A percentile compares a stretch with the other conserved stretches of the same genome.
phyloP scores from a whole-genome alignment of 2,113 vertebrate genomes.

The Mohoua ochrocephala region DNA sequence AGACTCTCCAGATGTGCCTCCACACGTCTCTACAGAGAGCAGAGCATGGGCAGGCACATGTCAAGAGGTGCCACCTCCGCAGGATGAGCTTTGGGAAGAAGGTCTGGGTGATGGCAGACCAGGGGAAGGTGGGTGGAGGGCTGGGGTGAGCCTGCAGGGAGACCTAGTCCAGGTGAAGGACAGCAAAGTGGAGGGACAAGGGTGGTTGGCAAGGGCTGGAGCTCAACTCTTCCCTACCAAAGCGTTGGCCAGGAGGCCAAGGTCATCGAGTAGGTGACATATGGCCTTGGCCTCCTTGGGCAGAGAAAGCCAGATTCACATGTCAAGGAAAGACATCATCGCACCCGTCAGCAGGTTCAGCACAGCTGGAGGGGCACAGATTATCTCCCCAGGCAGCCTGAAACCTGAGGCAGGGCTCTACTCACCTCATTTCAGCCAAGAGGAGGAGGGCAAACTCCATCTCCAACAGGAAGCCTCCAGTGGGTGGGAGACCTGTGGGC shows the following conservation, averaged over 20 bases:
- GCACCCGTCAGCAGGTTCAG: background rate
- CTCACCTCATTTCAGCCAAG: background rate
- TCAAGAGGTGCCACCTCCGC: fast-evolving
- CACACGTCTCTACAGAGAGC: background rate
- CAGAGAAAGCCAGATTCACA: background rate
- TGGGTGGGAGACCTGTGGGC: background rate
- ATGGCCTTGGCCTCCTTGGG: background rate
- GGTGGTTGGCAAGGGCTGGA: background rate
- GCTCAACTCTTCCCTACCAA: background rate
- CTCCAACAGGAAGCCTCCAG: background rate
- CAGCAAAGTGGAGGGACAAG: background rate
- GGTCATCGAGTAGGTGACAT: background rate
- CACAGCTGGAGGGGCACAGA: background rate
- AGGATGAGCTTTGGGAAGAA: background rate
- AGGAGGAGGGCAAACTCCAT: background rate
- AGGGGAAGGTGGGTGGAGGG: background rate
- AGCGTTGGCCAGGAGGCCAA: background rate
- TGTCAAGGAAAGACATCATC: background rate
- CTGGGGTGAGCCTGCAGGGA: background rate
- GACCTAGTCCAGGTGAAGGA: background rate
- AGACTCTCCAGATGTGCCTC: background rate
- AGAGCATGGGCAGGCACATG: fast-evolving
- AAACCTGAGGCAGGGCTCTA: background rate
- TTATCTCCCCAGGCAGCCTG: background rate
- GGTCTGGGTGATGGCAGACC: background rate